Base-by-base conservation (phyloP, 2,113 vertebrate species). In the Spizaetus ornatus region DNA sequence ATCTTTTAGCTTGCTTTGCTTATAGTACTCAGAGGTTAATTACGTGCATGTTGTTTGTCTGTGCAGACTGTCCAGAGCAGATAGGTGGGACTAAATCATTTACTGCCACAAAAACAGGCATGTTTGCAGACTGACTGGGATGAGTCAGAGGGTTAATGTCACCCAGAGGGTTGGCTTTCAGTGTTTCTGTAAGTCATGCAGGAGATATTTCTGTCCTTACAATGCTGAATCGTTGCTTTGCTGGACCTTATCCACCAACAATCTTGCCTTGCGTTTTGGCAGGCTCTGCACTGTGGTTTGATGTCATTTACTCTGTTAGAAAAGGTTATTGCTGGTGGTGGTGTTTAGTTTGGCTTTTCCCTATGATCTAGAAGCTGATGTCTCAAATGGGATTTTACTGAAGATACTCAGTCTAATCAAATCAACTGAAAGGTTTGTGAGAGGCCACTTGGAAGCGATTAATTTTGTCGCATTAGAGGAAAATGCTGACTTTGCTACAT, bases 141-240 rank as follows among this genome's bases (percentile, higher is more conserved):
- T 93, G 91, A 93, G 88, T 96, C 90, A 92, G 79, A 84, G 56
- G 10, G 45, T 86, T 93, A 86, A 85, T 89, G 95, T 92, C 90
- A 92, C 95, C 87, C 96, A 43, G 53, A 93, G 82, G 92, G 65
- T 6, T 95, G 85, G 52, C 71, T 93, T 73, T 59, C 70, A 38
- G 61, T 62, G 83, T 62, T 90, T 45, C 59, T 92, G 36, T 94
- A 93, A 94, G 70, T 97, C 95, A 93, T 38, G 62, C 89, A 63
- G 82, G 77, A 77, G 88, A 52, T 88, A 67, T 95, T 92, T 90
- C 87, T 82, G 74, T 45, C 58, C 79, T 81, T 89, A 52, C 47
- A 42, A 1, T 63, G 91, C 84, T 80, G 87, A 96, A 88, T 94
- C 40, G 92, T 86, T 71, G 43, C 48, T 93, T 84, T 93, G 55